Evolutionary conservation across 2,888 invertebrate genomes (phyloP).

Genomic region (Polyommatus iphigenia): DNA sequence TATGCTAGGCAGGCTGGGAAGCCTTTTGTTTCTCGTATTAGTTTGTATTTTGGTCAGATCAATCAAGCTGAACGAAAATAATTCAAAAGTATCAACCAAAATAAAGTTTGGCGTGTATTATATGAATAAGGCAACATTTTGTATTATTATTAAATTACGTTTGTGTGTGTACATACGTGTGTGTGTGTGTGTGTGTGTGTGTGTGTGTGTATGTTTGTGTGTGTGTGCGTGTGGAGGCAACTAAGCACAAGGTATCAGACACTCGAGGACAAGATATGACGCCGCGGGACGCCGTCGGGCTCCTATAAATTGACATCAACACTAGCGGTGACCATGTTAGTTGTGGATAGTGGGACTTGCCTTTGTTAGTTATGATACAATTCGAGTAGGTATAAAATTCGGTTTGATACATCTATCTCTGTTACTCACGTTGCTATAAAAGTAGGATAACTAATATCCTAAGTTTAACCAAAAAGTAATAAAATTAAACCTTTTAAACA

Average conservation of each 20-base stretch:
- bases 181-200: not conserved
- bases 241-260: slow-evolving; percentile 33
- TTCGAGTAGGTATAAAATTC: not conserved
- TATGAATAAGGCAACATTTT: too few species aligned
- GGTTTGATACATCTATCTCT: too few species aligned
- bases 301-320: slow-evolving; percentile 39
- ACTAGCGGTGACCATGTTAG: not conserved
- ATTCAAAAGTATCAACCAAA: too few species aligned
- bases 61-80: too few species aligned
- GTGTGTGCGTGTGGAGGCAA: not conserved
- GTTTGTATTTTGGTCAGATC: too few species aligned
- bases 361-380: not conserved
- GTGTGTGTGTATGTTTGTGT: not conserved
- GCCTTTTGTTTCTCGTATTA: too few species aligned
- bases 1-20: too few species aligned
- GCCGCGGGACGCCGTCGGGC: slow-evolving; percentile 38
- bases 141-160: too few species aligned
- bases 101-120: too few species aligned
- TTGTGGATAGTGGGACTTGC: not conserved
- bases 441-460: too few species aligned
- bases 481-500: not conserved
- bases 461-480: too few species aligned
- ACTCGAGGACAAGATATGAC: slow-evolving; percentile 36
- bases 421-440: too few species aligned
- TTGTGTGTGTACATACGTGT: not conserved